Percentiles rank a stretch among this genome's conserved stretches.
Conservation (phyloP, 2,888 invertebrate species). For the Clostera curtula region DNA sequence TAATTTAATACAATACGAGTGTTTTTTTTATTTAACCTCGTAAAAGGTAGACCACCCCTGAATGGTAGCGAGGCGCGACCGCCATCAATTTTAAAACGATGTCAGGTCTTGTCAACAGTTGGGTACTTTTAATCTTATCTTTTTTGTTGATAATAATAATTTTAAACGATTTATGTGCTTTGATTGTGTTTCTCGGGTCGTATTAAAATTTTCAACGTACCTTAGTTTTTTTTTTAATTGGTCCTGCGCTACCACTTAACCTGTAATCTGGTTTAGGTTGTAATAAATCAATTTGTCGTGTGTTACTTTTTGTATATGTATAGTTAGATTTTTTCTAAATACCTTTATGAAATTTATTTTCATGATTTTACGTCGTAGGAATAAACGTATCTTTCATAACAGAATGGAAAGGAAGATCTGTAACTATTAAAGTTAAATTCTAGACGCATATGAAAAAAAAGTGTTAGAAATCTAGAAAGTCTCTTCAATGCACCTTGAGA, state of each 20-base stretch:
- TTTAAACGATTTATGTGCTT: conserved; percentile 55
- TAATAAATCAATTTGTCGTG: conserved; percentile 16
- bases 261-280: conserved; percentile 15
- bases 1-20: not conserved
- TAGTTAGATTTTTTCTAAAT: conserved; percentile 13
- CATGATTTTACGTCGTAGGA: no score
- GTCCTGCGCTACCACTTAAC: conserved; percentile 20
- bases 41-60: conserved; percentile 67
- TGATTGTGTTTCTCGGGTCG: conserved; percentile 36
- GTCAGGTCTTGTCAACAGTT: conserved; percentile 68
- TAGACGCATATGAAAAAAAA: no score
- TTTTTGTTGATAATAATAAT: conserved; percentile 44
- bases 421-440: no score
- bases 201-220: conserved; percentile 29
- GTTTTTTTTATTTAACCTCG: conserved; percentile 20
- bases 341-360: no score
- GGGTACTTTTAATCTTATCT: conserved; percentile 41
- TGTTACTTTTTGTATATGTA: conserved; percentile 11
- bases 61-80: conserved; percentile 62
- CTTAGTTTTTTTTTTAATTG: conserved; percentile 18
- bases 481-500: no score
- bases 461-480: no score
- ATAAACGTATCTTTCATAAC: no score
- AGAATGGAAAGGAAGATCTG: no score
- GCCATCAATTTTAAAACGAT: conserved; percentile 65